These are phyloP conservation scores for Corythaixoides concolor DNA, from an alignment of 2,113 vertebrate genomes.

Conservation along the genomic window DNA sequence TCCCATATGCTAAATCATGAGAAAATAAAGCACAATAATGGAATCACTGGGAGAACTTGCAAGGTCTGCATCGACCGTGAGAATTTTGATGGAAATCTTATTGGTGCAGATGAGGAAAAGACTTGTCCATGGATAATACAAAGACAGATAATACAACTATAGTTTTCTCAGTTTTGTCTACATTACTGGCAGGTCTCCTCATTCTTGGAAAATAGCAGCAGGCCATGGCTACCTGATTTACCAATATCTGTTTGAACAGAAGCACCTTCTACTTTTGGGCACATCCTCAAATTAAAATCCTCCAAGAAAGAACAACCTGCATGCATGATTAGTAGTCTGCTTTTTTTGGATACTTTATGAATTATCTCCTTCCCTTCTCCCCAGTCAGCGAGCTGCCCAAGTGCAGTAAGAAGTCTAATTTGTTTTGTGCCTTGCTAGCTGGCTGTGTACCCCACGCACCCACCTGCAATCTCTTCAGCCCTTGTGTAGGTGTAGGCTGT, in stretches of 20 bases:
- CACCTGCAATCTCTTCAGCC: neutral
- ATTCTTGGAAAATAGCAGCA: neutral
- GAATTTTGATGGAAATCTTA: neutral
- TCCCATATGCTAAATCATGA: neutral
- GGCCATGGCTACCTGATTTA: neutral
- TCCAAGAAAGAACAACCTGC: neutral
- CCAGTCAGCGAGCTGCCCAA: neutral
- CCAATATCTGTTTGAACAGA: neutral
- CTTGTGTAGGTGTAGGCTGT: neutral
- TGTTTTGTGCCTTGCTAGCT: neutral
- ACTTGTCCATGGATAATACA: neutral
- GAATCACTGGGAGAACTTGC: neutral
- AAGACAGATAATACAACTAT: neutral
- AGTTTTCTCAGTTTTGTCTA: neutral
- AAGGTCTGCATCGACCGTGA: neutral
- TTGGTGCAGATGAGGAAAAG: neutral
- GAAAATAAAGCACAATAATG: neutral
- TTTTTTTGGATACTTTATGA: neutral
- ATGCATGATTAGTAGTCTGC: neutral
- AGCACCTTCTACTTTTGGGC: neutral
- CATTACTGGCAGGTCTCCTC: neutral
- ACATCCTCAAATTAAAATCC: neutral
- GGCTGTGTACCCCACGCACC: neutral
- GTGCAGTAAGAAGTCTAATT: neutral
- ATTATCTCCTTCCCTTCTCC: neutral